Percentiles rank a stretch among this genome's conserved stretches.
Evolutionary conservation across 2,797 vertebrate species (phyloP).

Genomic region (Muscicapa comitata): DNA sequence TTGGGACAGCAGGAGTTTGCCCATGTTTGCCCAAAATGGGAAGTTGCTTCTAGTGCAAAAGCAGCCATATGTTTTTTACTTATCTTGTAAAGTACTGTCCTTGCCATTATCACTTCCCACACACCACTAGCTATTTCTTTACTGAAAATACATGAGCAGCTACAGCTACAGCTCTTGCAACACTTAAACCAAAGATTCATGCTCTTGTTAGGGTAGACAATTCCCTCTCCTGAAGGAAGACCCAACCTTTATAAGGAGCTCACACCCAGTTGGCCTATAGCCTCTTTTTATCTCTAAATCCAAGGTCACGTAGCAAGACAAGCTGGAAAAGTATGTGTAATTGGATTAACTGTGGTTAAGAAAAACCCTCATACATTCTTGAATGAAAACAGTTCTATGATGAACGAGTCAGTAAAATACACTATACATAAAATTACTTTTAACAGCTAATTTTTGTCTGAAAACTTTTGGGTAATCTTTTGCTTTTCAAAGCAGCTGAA

Average conservation of each 20-base stretch:
- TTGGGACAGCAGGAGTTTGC: not conserved
- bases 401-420: not conserved
- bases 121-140: not conserved
- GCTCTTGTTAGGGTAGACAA: not conserved
- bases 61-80: not conserved
- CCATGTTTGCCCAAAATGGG: not conserved
- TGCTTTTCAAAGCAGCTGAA: not conserved
- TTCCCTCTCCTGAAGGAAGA: not conserved
- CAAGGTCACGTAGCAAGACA: slow-evolving; percentile 25
- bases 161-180: not conserved
- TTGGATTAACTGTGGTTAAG: slow-evolving; percentile 40
- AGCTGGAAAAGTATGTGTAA: slow-evolving; percentile 38
- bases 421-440: not conserved
- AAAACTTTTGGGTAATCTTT: not conserved
- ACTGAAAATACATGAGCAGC: not conserved
- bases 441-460: not conserved
- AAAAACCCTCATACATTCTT: not conserved
- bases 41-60: not conserved
- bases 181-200: not conserved
- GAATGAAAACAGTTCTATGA: not conserved
- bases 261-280: not conserved
- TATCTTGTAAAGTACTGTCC: not conserved
- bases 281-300: slow-evolving; percentile 38
- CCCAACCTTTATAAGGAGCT: not conserved
- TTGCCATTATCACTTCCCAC: not conserved